Evolutionary conservation across 2,113 vertebrate species (phyloP), one percentile per base, ranked within the genome.

Genomic region (Erpornis zantholeuca): DNA sequence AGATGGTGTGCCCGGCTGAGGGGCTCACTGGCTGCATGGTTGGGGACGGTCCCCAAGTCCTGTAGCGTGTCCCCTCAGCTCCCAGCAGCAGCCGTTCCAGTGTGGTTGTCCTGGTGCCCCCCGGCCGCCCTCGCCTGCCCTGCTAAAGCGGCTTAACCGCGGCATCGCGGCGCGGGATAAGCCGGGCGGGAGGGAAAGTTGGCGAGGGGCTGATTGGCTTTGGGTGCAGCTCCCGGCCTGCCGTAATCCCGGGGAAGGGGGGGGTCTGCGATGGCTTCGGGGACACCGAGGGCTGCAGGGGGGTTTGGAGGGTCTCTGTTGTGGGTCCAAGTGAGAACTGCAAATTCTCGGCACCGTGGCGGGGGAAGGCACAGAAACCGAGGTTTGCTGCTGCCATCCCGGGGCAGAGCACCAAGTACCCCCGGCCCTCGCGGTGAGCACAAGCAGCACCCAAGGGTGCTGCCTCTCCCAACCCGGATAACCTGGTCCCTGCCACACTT

Each of bases 141-240:
- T 6, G 15, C 76, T 82, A 88, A 96, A 94, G 94, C 88, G 2
- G 96, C 94, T 97, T 96, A 97, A 38, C 61, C 16, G 16, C 36
- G 27, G 95, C 82, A 81, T 87, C 90, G 54, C 82, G 35, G 86
- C 16, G 61, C 35, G 12, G 88, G 86, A 92, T 97, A 96, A 97
- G 88, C 94, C 10, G 10, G 53, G 69, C 71, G 28, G 96, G 95
- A 97, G 94, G 96, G 93, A 97, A 96, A 97, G 95, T 96, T 94
- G 96, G 80, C 33, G 10, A 91, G 75, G 63, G 94, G 42, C 88
- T 96, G 90, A 96, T 94, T 91, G 33, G 94, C 95, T 95, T 94
- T 61, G 9, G 17, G 82, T 20, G 61, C 83, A 56, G 71, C 44
- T 81, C 95, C 42, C 6, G 3, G 66, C 82, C 88, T 8, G 10